Percentiles rank a stretch among this genome's conserved stretches.
Conservation (phyloP, 1,140 invertebrate species). For the Tetramorium parvispinum region DNA sequence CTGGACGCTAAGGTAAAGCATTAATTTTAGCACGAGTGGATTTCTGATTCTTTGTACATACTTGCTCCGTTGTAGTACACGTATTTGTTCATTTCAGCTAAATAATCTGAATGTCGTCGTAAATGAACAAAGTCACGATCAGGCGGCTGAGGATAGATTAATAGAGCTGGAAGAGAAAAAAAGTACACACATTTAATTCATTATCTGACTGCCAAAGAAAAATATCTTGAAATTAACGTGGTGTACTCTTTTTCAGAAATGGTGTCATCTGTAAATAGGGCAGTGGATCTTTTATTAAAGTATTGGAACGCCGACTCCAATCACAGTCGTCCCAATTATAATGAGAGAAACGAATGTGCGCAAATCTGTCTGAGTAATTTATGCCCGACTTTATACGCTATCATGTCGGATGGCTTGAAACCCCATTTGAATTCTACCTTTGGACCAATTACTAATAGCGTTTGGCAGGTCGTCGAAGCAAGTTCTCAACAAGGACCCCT, state of each 20-base stretch:
- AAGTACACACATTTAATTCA: slow-evolving; percentile 70
- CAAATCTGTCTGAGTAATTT: slow-evolving; percentile 90
- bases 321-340: slow-evolving; percentile 76
- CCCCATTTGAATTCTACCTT: slow-evolving; percentile 93
- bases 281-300: slow-evolving; percentile 89
- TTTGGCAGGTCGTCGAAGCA: slow-evolving; percentile 95
- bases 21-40: background rate
- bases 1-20: slow-evolving; percentile 86
- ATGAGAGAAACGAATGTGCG: slow-evolving; percentile 86
- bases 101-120: slow-evolving; percentile 63
- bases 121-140: slow-evolving; percentile 71
- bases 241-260: slow-evolving; percentile 85
- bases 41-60: slow-evolving; percentile 39
- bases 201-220: background rate
- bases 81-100: slow-evolving; percentile 58
- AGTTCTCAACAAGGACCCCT: slow-evolving; percentile 95
- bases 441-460: slow-evolving; percentile 94
- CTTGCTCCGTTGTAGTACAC: background rate
- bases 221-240: background rate
- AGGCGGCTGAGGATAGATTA: slow-evolving; percentile 68
- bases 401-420: slow-evolving; percentile 93
- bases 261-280: slow-evolving; percentile 88
- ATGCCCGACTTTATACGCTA: slow-evolving; percentile 93
- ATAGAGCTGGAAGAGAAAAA: slow-evolving; percentile 81
- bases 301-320: slow-evolving; percentile 82